phyloP scores from a whole-genome alignment of 2,888 invertebrate species.

The Portevinia maculata region DNA sequence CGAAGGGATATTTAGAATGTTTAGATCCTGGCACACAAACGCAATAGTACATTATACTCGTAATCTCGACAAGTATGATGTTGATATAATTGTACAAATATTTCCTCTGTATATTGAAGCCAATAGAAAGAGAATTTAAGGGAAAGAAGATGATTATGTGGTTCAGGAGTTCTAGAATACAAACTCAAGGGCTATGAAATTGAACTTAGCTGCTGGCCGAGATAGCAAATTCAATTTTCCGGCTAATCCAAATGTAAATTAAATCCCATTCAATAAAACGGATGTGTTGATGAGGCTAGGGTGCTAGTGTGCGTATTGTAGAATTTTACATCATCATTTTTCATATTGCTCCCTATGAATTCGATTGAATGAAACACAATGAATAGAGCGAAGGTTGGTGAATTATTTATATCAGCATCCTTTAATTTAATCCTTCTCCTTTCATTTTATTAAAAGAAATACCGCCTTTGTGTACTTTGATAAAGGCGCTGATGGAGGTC shows the following conservation, averaged over 20 bases:
- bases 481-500: constrained; percentile 29
- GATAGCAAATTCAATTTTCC: constrained; percentile 68
- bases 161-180: constrained; percentile 19
- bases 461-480: constrained; percentile 26
- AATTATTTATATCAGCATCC: constrained; percentile 55
- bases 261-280: constrained; percentile 47
- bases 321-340: constrained; percentile 44
- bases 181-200: constrained; percentile 5
- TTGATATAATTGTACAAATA: constrained; percentile 34
- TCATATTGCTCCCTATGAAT: constrained; percentile 46
- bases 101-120: constrained; percentile 38
- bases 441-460: not conserved
- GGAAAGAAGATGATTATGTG: not conserved
- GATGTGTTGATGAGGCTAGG: not conserved
- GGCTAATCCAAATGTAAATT: constrained; percentile 67
- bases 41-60: no score
- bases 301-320: constrained; percentile 24
- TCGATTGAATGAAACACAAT: constrained; percentile 11
- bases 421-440: constrained; percentile 47
- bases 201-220: constrained; percentile 21
- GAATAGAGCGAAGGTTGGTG: constrained; percentile 22
- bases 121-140: not conserved
- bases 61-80: constrained; percentile 5
- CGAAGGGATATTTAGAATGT: not conserved
- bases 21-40: not conserved